Conservation (phyloP, 2,888 invertebrate genomes). For the Apantesis nais region DNA sequence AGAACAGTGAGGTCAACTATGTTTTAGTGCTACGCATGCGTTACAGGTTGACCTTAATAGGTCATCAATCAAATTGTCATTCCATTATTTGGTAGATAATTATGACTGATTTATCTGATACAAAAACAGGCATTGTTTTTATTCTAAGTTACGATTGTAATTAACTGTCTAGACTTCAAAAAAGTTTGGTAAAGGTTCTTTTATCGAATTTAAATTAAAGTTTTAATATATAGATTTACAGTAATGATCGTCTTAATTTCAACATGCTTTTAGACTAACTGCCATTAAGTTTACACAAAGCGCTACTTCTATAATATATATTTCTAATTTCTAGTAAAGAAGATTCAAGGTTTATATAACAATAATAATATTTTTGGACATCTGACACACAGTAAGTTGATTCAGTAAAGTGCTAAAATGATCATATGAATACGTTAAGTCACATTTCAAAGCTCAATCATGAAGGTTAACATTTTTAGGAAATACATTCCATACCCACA, state of each 20-base stretch:
- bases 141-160: neutral
- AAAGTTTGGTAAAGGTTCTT: neutral
- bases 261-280: too few species aligned
- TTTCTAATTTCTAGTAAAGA: too few species aligned
- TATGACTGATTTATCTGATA: neutral
- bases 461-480: conserved; percentile 7
- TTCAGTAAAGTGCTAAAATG: neutral
- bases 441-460: neutral
- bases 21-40: neutral
- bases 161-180: neutral
- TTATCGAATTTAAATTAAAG: neutral
- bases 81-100: neutral
- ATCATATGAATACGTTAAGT: neutral
- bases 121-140: neutral
- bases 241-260: too few species aligned
- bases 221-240: too few species aligned
- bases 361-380: too few species aligned
- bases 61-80: neutral
- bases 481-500: conserved; percentile 35
- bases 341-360: too few species aligned
- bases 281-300: too few species aligned
- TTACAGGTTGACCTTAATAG: neutral
- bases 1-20: neutral
- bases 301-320: too few species aligned
- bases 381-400: too few species aligned